Base-by-base conservation (phyloP, 1,140 invertebrate species). In the Drosophila sucinea region DNA sequence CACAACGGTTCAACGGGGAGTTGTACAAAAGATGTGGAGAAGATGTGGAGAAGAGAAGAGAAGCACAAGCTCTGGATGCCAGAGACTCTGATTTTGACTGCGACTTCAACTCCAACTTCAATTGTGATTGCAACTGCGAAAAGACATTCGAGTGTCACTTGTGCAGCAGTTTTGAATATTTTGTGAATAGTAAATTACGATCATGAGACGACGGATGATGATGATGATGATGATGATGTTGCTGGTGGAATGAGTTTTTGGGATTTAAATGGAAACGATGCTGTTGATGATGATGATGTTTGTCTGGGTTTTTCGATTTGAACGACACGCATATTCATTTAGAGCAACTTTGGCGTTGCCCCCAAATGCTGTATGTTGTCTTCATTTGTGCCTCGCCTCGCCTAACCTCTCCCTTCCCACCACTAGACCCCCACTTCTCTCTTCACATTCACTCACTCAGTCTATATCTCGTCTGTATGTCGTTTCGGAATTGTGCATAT, bases 111-210 rank as follows among this genome's bases (percentile, higher is more conserved):
- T 76, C 40, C 33, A 10, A 60, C 62, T 51, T 29, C 58, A 33
- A 61, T 57, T 70, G 55, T 65, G 66, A 67, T 47, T 79, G 76
- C 41, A 64, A 82, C 83, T 86, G 82, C 79, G 66, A 86, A 86
- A 86, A 73, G 83, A 82, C 84, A 86, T 86, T 86, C 55, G 83
- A 86, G 83, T 86, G 83, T 86, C 83, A 86, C 83, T 86, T 86
- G 83, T 87, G 79, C 83, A 79, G 83, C 67, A 83, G 83, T 83
- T 86, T 87, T 86, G 83, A 86, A 86, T 86, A 87, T 86, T 87
- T 87, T 86, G 64, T 86, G 83, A 87, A 86, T 79, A 73, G 84
- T 89, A 86, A 83, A 86, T 86, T 83, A 83, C 70, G 72, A 87
- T 86, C 83, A 86, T 73, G 76, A 76, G 77, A 57, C 60, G 64